These are phyloP conservation scores for Epinephelus moara DNA, from an alignment of 2,113 vertebrate genomes.

Conservation along the genomic window DNA sequence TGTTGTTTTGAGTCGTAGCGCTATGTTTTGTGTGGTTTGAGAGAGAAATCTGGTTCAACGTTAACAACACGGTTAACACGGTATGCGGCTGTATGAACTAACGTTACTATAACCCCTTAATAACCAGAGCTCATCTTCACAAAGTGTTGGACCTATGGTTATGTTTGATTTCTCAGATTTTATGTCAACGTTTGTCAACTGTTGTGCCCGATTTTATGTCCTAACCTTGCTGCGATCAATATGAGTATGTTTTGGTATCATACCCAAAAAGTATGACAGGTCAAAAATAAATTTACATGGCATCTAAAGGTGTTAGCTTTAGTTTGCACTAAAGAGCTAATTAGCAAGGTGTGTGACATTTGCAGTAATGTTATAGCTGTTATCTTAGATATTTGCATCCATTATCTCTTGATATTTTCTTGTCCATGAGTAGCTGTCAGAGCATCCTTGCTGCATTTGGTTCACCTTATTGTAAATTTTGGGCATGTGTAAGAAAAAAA, in stretches of 20 bases:
- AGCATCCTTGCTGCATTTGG: background rate
- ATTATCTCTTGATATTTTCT: background rate
- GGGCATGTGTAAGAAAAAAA: background rate
- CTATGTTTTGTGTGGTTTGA: background rate
- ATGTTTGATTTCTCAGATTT: background rate
- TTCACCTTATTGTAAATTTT: background rate
- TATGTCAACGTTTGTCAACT: background rate
- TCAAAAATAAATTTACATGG: background rate
- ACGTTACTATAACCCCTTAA: background rate
- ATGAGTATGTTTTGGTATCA: background rate
- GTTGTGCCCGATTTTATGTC: background rate
- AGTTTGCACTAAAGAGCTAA: background rate
- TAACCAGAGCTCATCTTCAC: background rate
- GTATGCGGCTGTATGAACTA: background rate
- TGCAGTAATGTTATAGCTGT: too few relatives aligned
- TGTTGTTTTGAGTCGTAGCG: too few relatives aligned
- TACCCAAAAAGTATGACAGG: background rate
- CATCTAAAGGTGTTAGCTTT: background rate
- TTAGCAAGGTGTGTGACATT: background rate
- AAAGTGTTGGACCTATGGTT: conserved; percentile 18
- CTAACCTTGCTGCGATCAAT: background rate
- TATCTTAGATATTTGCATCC: background rate
- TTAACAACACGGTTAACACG: background rate
- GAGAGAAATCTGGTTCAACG: background rate
- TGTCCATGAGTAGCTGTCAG: background rate